Conservation (phyloP, 2,888 invertebrate genomes). For the Marronus borbonicus region DNA sequence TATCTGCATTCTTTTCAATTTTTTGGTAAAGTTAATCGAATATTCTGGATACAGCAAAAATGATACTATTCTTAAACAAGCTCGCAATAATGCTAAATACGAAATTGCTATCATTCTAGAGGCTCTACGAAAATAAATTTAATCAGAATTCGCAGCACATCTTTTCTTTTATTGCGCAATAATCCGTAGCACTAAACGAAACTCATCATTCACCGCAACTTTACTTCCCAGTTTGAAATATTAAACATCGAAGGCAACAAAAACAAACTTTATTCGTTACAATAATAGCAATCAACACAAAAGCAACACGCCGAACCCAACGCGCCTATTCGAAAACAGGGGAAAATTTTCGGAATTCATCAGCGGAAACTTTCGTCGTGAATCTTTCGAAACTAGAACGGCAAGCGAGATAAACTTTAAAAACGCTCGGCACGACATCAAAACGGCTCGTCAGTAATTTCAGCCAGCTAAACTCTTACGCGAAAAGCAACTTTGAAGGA, state of each 20-base stretch:
- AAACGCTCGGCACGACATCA: constrained; percentile 32
- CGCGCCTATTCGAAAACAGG: not conserved
- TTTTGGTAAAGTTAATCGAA: no score
- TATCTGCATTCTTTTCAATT: no score
- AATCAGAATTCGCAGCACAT: no score
- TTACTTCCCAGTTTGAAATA: not conserved
- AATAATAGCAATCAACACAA: constrained; percentile 6
- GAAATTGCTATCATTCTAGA: no score
- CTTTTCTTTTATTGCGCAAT: no score
- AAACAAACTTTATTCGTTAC: constrained; percentile 1
- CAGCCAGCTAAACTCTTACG: constrained; percentile 20
- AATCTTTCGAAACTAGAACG: not conserved
- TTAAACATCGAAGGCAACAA: not conserved
- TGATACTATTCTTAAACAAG: no score
- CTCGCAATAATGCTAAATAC: no score
- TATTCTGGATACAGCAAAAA: no score
- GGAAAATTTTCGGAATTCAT: not conserved
- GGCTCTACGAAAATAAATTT: no score
- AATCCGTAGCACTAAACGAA: no score
- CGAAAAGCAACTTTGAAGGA: constrained; percentile 7
- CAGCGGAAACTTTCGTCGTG: constrained; percentile 14
- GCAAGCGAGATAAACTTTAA: constrained; percentile 20
- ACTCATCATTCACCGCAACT: not conserved
- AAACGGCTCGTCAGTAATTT: constrained; percentile 16
- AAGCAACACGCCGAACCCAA: not conserved